Evolutionary conservation across 2,113 vertebrate genomes (phyloP).

Genomic region (Isichthys henryi): DNA sequence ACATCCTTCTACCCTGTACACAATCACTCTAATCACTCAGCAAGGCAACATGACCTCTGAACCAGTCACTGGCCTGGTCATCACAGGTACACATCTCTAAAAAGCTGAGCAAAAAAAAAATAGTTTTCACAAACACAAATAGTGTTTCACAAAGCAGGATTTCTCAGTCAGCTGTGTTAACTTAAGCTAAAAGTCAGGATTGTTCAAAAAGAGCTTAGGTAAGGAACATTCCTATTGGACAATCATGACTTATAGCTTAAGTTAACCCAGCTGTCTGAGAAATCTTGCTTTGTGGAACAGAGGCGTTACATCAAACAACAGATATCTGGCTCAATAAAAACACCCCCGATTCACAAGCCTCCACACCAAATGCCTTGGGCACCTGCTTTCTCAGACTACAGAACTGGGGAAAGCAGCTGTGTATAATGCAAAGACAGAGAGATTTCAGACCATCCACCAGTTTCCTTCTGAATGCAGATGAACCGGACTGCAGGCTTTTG

Average conservation of each 20-base stretch:
- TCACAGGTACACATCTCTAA: slow-evolving; percentile 69
- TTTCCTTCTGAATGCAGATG: not conserved
- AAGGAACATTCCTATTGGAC: not conserved
- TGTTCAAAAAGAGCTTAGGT: not conserved
- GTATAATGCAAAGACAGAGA: not conserved
- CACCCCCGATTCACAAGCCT: not conserved
- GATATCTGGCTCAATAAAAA: too few species aligned
- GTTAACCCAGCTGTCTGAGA: too few species aligned
- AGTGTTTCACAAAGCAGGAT: not conserved
- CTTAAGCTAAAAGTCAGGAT: not conserved
- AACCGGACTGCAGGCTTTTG: not conserved
- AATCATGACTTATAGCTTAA: too few species aligned
- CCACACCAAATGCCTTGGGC: not conserved
- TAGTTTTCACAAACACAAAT: too few species aligned
- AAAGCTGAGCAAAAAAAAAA: not conserved
- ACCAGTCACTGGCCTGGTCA: slow-evolving; percentile 76
- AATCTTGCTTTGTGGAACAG: too few species aligned
- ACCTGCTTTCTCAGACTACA: not conserved
- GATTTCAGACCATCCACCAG: not conserved
- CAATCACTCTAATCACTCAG: slow-evolving; percentile 78
- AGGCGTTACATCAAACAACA: too few species aligned
- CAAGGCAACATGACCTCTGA: slow-evolving; percentile 77
- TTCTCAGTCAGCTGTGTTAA: not conserved
- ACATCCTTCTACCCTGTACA: slow-evolving; percentile 79
- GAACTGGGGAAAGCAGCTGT: not conserved